These are phyloP conservation scores for Urechis unicinctus DNA, from an alignment of 2,888 invertebrate genomes.

Conservation along the genomic window DNA sequence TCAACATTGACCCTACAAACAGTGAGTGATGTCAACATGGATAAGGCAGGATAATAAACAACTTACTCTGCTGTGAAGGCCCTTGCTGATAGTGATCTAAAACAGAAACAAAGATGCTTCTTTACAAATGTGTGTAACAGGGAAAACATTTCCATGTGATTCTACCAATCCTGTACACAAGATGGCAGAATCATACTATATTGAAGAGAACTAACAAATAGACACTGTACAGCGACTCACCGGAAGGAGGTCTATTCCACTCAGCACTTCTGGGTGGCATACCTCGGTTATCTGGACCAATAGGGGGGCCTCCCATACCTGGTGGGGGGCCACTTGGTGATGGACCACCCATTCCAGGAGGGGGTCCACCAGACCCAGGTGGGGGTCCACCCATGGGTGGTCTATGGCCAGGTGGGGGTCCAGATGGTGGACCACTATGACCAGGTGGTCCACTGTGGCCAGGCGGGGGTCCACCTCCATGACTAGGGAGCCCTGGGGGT, in stretches of 20 bases:
- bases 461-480: too few relatives aligned
- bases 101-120: not conserved
- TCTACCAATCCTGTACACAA: too few relatives aligned
- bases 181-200: too few relatives aligned
- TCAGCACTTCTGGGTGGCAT: not conserved
- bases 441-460: slow-evolving; percentile 18
- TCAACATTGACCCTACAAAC: too few relatives aligned
- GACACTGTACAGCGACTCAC: not conserved
- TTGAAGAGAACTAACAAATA: too few relatives aligned
- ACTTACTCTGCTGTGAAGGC: not conserved
- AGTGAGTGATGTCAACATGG: not conserved
- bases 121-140: not conserved
- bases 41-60: not conserved
- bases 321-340: slow-evolving; percentile 3
- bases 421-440: slow-evolving; percentile 23
- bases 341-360: slow-evolving; percentile 46
- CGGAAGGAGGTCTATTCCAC: not conserved
- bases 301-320: not conserved
- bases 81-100: not conserved
- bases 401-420: not conserved
- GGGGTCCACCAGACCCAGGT: slow-evolving; percentile 24
- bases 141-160: too few relatives aligned
- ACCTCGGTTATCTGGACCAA: not conserved
- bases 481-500: not conserved
- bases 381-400: not conserved